Percentiles rank a stretch among this genome's conserved stretches.
Evolutionary conservation across 2,113 vertebrate species (phyloP).

Genomic region (Phalacrocorax brasilianus): DNA sequence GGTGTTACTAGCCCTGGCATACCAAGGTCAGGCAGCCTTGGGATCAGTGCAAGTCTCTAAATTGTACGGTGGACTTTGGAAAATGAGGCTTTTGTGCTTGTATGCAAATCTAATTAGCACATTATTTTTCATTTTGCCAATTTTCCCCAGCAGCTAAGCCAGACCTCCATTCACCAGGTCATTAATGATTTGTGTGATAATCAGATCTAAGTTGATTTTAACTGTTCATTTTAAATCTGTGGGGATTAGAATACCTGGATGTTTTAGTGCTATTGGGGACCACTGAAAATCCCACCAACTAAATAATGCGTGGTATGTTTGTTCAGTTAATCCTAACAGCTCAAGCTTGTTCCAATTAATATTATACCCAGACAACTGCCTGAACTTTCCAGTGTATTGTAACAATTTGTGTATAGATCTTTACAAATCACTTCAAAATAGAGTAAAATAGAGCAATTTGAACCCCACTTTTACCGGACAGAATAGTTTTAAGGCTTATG

Average conservation of each 20-base stretch:
- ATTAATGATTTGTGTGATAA: background rate
- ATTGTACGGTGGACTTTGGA: background rate
- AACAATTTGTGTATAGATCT: background rate
- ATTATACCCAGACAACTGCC: background rate
- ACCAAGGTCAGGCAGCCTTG: background rate
- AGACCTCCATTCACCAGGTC: background rate
- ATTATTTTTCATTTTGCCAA: background rate
- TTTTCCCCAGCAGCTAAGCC: background rate
- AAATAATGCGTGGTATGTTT: background rate
- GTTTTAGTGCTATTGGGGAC: background rate
- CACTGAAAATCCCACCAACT: background rate
- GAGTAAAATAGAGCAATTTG: background rate
- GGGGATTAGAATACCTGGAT: background rate
- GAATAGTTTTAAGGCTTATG: background rate
- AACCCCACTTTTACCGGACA: background rate
- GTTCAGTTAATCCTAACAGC: background rate
- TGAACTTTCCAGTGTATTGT: background rate
- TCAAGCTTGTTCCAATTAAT: background rate
- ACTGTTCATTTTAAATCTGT: background rate
- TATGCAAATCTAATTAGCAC: background rate
- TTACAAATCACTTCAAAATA: background rate
- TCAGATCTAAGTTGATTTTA: background rate
- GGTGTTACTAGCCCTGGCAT: background rate
- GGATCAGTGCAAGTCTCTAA: background rate
- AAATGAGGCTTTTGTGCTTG: background rate